Evolutionary conservation across 2,797 vertebrate genomes (phyloP), one percentile per base, ranked within the genome.

Genomic region (Pseudopleuronectes americanus): DNA sequence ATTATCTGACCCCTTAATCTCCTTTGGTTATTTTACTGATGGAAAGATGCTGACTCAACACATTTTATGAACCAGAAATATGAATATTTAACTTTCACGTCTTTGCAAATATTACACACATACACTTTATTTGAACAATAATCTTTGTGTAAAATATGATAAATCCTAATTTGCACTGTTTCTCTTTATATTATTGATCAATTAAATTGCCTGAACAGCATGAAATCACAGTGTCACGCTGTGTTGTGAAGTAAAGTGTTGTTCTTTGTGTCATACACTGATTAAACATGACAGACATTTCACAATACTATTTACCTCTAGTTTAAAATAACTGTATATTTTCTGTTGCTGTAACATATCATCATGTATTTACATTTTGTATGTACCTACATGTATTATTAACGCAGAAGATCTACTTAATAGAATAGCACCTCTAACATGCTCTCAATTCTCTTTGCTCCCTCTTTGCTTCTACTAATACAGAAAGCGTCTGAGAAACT

Each of bases 401-500:
- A 81, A 70, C 67, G 75, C 62, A 31, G 13, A 41, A 26, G 31
- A 54, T 57, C 24, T 62, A 57, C 70, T 77, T 56, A 54, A 49
- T 38, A 2, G 26, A 81, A 54, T 89, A 88, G 88, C 83, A 64
- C 66, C 51, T 80, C 48, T 89, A 84, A 92, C 77, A 53, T 70
- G 83, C 33, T 86, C 72, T 88, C 64, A 53, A 36, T 80, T 77
- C 54, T 69, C 60, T 86, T 70, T 57, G 36, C 59, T 71, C 47
- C 68, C 57, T 73, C 51, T 88, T 91, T 48, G 54, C 85, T 87
- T 86, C 70, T 62, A 70, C 88, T 85, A 88, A 92, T 93, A 81
- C 94, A 99, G 98, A 97, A 96, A 95, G 93, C 95, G 14, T 95
- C 96, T 1, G 95, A 97, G 92, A 97, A 96, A 83, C 93, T 97